These are phyloP conservation scores for Gnatocerus cornutus DNA, from an alignment of 2,888 invertebrate genomes.

Conservation along the genomic window DNA sequence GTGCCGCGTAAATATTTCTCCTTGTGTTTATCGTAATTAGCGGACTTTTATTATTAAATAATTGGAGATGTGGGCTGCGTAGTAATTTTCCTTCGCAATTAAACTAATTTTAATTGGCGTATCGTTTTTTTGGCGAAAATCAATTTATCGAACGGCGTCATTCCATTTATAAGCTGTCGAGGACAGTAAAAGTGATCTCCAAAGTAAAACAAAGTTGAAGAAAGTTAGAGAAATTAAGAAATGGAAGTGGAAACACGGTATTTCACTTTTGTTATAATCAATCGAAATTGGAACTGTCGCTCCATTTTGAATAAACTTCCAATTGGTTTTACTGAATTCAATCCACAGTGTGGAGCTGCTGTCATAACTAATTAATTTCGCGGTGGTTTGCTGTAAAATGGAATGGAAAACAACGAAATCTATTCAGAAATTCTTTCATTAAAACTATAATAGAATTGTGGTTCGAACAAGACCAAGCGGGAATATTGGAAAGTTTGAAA, in stretches of 20 bases:
- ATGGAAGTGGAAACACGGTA: conserved; percentile 50
- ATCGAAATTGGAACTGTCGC: conserved; percentile 53
- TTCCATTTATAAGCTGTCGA: conserved; percentile 20
- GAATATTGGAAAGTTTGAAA: background rate
- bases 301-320: conserved; percentile 41
- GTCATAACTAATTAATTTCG: conserved; percentile 20
- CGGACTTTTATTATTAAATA: conserved; percentile 37
- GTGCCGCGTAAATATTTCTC: background rate
- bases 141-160: background rate
- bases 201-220: conserved; percentile 51
- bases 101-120: conserved; percentile 18
- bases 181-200: conserved; percentile 40
- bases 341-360: conserved; percentile 6
- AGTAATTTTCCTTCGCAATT: conserved; percentile 8
- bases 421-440: conserved; percentile 13
- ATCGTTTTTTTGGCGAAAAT: background rate
- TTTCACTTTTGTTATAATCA: conserved; percentile 52
- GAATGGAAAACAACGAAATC: conserved; percentile 7
- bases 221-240: conserved; percentile 54
- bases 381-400: conserved; percentile 7
- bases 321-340: conserved; percentile 21
- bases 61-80: conserved; percentile 8
- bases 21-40: conserved; percentile 33
- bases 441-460: conserved; percentile 12
- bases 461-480: background rate